Evolutionary conservation across 2,113 vertebrate genomes (phyloP).

Genomic region (Carlito syrichta): DNA sequence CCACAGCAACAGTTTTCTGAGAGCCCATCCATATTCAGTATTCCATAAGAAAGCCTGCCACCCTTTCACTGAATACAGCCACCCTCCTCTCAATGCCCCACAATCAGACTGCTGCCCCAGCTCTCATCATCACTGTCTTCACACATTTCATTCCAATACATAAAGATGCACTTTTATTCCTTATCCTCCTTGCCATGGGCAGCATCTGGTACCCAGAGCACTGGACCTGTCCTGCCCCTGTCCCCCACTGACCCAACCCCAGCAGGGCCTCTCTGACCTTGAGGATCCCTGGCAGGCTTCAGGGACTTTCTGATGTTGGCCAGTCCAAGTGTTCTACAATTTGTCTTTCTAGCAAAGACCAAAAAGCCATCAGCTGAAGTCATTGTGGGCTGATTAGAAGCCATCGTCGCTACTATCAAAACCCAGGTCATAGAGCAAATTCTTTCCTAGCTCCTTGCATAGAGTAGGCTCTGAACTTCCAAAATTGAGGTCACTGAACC

Average conservation of each 20-base stretch:
- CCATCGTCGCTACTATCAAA: slow-evolving; percentile 79
- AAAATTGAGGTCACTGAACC: slow-evolving; percentile 68
- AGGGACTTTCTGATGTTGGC: neutral
- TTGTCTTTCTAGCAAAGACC: neutral
- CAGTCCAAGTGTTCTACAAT: neutral
- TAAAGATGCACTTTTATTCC: neutral
- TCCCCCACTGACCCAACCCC: neutral
- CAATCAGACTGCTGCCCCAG: neutral
- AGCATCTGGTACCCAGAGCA: neutral
- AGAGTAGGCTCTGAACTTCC: neutral
- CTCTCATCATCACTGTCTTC: neutral
- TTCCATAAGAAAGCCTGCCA: neutral
- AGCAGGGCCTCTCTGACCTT: neutral
- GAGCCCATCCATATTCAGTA: neutral
- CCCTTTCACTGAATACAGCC: neutral
- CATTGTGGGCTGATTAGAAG: slow-evolving; percentile 21
- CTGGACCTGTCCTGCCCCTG: neutral
- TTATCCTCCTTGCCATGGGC: neutral
- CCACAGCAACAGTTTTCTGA: neutral
- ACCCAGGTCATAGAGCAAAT: slow-evolving; percentile 65
- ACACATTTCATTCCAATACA: neutral
- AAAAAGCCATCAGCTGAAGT: neutral
- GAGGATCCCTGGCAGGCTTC: neutral
- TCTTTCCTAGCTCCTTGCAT: neutral
- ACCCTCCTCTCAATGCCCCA: neutral